Evolutionary conservation across 2,888 invertebrate genomes (phyloP).

Genomic region (Coelinius sp.): DNA sequence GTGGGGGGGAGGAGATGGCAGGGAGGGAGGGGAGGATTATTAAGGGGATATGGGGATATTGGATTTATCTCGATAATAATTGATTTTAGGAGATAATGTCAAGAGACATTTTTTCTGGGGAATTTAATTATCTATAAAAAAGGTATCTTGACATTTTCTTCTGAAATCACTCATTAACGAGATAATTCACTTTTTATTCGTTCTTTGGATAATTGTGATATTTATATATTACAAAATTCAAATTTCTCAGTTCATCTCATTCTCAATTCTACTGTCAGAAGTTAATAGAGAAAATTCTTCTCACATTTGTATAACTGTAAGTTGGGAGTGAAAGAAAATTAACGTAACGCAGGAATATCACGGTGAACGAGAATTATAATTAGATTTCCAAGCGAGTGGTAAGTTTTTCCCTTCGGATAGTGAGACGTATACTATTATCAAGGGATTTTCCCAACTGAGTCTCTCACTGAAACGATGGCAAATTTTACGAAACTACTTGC

Average conservation of each 20-base stretch:
- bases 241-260: not conserved
- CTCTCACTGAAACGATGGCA: constrained; percentile 26
- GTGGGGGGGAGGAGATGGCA: not conserved
- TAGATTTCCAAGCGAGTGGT: constrained; percentile 31
- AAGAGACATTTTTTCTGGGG: too few species aligned
- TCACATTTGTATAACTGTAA: constrained; percentile 13
- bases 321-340: constrained; percentile 4
- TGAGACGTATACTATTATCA: constrained; percentile 21
- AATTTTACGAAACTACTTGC: constrained; percentile 28
- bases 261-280: not conserved
- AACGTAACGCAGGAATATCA: constrained; percentile 20
- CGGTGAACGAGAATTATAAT: constrained; percentile 34
- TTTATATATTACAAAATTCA: not conserved
- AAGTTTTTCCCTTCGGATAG: constrained; percentile 16
- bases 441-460: constrained; percentile 14
- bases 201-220: not conserved
- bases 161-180: too few species aligned
- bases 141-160: too few species aligned
- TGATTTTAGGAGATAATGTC: too few species aligned
- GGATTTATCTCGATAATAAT: too few species aligned
- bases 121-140: too few species aligned
- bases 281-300: not conserved
- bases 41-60: too few species aligned
- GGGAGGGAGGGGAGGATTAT: too few species aligned
- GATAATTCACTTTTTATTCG: too few species aligned